A percentile compares a stretch with the other conserved stretches of the same genome.
phyloP scores from a whole-genome alignment of 2,888 invertebrate species.

The Apoda limacodes region DNA sequence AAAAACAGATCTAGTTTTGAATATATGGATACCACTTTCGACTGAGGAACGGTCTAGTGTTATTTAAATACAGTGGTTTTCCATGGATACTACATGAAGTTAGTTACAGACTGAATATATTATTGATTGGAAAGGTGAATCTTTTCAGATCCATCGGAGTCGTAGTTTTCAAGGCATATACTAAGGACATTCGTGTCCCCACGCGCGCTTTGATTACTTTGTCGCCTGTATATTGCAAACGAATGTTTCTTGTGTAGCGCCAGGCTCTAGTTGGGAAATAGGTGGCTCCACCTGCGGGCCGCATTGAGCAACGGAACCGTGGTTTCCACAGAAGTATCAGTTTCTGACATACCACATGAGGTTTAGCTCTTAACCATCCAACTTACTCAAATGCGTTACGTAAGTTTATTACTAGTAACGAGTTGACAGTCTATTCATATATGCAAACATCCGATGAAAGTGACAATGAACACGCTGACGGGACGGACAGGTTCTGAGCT shows the following conservation, averaged over 20 bases:
- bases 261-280: conserved; percentile 64
- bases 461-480: conserved; percentile 32
- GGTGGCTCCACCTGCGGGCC: conserved; percentile 60
- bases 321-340: conserved; percentile 57
- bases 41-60: no score
- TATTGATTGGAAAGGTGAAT: no score
- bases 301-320: conserved; percentile 59
- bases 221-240: conserved; percentile 64
- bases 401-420: conserved; percentile 24
- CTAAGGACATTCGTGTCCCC: conserved; percentile 4
- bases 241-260: conserved; percentile 63
- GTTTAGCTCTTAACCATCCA: no score
- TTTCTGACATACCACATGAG: no score
- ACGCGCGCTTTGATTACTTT: conserved; percentile 26
- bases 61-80: no score
- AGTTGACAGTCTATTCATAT: conserved; percentile 24
- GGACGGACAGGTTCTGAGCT: conserved; percentile 30
- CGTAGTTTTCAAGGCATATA: no score
- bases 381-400: conserved; percentile 28
- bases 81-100: no score
- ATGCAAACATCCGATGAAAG: conserved; percentile 42
- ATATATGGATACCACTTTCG: no score
- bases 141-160: no score
- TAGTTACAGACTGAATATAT: no score
- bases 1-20: no score